Conservation (phyloP, 2,113 vertebrate species). For the Helogale parvula region DNA sequence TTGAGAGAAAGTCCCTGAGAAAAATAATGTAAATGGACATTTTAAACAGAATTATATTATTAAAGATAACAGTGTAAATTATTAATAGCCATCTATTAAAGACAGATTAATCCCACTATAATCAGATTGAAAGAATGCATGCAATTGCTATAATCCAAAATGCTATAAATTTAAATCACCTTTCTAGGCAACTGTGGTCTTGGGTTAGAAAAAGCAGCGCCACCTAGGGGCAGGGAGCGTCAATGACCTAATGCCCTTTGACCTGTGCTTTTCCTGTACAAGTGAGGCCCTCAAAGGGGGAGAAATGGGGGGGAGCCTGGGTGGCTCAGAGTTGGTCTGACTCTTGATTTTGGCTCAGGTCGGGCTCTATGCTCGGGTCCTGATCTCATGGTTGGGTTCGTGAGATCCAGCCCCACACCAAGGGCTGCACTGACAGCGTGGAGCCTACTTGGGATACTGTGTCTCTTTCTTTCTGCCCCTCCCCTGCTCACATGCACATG, state of each 20-base stretch:
- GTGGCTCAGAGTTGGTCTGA: no score
- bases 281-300: accelerated
- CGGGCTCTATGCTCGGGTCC: no score
- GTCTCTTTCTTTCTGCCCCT: no score
- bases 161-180: slow-evolving; percentile 78
- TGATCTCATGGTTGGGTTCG: no score
- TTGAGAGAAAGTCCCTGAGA: slow-evolving; percentile 76
- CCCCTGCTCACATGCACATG: no score
- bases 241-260: neutral
- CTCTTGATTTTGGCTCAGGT: no score
- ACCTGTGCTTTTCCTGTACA: neutral
- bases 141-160: slow-evolving; percentile 78
- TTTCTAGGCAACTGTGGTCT: slow-evolving; percentile 69
- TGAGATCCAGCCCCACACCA: no score
- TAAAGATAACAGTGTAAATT: slow-evolving; percentile 87
- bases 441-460: no score
- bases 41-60: slow-evolving; percentile 84
- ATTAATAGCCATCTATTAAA: slow-evolving; percentile 84
- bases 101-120: slow-evolving; percentile 83
- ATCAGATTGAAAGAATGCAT: slow-evolving; percentile 81
- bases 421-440: no score
- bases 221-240: neutral
- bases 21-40: slow-evolving; percentile 80
- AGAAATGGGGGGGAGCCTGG: no score
- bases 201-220: neutral